phyloP scores from a whole-genome alignment of 2,113 vertebrate species.

The Hypomesus transpacificus region DNA sequence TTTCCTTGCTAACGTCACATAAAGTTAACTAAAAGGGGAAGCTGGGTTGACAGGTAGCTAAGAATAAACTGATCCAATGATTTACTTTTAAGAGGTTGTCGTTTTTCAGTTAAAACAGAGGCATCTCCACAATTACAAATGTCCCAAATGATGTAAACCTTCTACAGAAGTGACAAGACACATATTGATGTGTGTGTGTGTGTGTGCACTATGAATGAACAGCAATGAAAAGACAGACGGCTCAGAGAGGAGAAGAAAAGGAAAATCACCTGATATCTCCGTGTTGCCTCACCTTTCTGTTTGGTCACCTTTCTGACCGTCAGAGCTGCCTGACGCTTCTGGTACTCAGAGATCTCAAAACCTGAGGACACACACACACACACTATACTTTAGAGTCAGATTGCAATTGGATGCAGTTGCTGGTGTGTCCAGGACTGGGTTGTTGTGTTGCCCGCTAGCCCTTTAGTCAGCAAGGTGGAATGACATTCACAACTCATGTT shows the following conservation, averaged over 20 bases:
- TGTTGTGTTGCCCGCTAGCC: background rate
- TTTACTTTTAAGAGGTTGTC: too few relatives aligned
- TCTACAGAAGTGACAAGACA: too few relatives aligned
- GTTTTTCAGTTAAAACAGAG: too few relatives aligned
- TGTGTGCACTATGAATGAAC: constrained; percentile 58
- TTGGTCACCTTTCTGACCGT: constrained; percentile 98
- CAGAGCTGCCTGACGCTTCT: constrained; percentile 98
- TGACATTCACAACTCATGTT: too few relatives aligned
- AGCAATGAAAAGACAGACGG: constrained; percentile 73
- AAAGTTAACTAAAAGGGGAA: too few relatives aligned
- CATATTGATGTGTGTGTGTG: background rate
- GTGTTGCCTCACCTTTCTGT: constrained; percentile 92
- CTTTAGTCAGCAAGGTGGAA: too few relatives aligned
- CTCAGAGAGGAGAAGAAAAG: constrained; percentile 49
- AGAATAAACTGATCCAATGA: too few relatives aligned
- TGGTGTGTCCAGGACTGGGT: background rate
- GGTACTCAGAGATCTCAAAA: constrained; percentile 98
- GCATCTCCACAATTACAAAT: too few relatives aligned
- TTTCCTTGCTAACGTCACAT: too few relatives aligned
- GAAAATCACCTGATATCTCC: constrained; percentile 71
- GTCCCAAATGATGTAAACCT: too few relatives aligned
- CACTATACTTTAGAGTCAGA: background rate
- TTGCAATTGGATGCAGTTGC: background rate
- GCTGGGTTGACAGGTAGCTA: too few relatives aligned
- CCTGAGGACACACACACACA: constrained; percentile 67